A percentile compares a stretch with the other conserved stretches of the same genome.
These are phyloP conservation scores for Poeciliopsis paucimaculata DNA, from an alignment of 2,797 vertebrate species.

Conservation along the genomic window DNA sequence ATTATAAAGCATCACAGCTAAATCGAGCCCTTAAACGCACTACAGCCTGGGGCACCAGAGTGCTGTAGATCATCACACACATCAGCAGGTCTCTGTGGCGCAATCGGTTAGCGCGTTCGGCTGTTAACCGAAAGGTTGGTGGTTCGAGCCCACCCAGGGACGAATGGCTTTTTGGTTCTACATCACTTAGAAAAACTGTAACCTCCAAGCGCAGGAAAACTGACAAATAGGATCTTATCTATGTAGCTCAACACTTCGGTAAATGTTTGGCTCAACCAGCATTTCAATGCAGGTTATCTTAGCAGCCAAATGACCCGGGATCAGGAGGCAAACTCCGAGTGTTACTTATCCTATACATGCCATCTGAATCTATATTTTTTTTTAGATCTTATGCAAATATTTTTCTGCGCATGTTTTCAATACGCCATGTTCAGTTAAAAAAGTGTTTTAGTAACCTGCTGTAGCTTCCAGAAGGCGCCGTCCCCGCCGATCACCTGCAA, in stretches of 20 bases:
- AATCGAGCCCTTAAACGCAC: background rate
- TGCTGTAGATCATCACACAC: fast-evolving
- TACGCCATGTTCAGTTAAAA: background rate
- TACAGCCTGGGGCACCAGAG: background rate
- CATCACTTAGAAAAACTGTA: background rate
- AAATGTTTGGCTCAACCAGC: background rate
- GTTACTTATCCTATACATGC: background rate
- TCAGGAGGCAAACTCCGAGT: background rate
- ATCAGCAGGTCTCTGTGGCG: conserved; percentile 4
- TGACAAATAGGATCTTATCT: background rate
- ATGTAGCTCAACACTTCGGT: background rate
- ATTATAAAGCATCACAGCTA: background rate
- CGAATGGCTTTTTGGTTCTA: background rate
- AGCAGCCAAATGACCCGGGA: too few relatives aligned
- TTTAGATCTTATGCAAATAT: background rate
- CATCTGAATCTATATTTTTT: background rate
- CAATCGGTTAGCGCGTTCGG: conserved; percentile 15
- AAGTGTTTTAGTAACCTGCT: background rate
- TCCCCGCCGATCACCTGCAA: background rate
- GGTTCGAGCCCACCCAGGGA: conserved; percentile 19
- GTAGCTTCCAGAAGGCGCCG: background rate
- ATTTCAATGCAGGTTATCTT: background rate
- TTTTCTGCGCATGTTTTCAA: background rate
- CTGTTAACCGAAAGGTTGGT: conserved; percentile 18
- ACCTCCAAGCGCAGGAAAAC: background rate